Percentiles rank a stretch among this genome's conserved stretches.
These are phyloP conservation scores for Salvelinus namaycush DNA, from an alignment of 2,113 vertebrate species.

Conservation along the genomic window DNA sequence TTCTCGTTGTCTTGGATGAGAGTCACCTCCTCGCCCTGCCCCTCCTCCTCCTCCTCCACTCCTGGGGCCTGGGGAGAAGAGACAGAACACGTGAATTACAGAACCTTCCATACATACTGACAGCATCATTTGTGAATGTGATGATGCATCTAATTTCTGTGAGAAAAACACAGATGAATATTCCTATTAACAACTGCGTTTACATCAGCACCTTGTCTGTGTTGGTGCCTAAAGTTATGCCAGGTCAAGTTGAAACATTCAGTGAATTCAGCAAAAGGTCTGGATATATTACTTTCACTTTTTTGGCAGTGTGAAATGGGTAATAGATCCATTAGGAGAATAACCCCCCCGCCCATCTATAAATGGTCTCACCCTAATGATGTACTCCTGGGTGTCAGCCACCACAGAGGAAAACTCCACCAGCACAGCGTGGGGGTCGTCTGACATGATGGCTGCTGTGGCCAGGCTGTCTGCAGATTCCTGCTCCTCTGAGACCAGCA, in stretches of 20 bases:
- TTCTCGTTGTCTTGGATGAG: slow-evolving; percentile 67
- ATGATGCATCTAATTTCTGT: too few species aligned
- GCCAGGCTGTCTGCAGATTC: slow-evolving; percentile 71
- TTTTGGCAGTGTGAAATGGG: too few species aligned
- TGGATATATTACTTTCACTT: too few species aligned
- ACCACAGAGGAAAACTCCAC: slow-evolving; percentile 98
- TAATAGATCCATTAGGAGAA: too few species aligned
- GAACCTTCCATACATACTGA: neutral
- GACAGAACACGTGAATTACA: neutral
- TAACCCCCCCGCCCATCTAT: too few species aligned
- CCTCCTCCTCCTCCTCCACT: slow-evolving; percentile 57
- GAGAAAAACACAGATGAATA: too few species aligned
- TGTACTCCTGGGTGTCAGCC: slow-evolving; percentile 97
- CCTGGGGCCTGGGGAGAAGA: slow-evolving; percentile 60
- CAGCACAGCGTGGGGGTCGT: slow-evolving; percentile 90
- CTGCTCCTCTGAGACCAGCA: slow-evolving; percentile 71
- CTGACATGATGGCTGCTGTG: slow-evolving; percentile 77
- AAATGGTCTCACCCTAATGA: slow-evolving; percentile 84
- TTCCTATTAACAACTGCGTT: too few species aligned
- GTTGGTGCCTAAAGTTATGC: too few species aligned
- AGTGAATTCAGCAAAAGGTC: too few species aligned
- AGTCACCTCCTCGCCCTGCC: slow-evolving; percentile 63
- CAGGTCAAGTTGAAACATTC: too few species aligned
- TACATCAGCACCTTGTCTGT: too few species aligned
- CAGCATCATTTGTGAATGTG: too few species aligned